These are phyloP conservation scores for Thecophora atra DNA, from an alignment of 2,888 invertebrate species.

Conservation along the genomic window DNA sequence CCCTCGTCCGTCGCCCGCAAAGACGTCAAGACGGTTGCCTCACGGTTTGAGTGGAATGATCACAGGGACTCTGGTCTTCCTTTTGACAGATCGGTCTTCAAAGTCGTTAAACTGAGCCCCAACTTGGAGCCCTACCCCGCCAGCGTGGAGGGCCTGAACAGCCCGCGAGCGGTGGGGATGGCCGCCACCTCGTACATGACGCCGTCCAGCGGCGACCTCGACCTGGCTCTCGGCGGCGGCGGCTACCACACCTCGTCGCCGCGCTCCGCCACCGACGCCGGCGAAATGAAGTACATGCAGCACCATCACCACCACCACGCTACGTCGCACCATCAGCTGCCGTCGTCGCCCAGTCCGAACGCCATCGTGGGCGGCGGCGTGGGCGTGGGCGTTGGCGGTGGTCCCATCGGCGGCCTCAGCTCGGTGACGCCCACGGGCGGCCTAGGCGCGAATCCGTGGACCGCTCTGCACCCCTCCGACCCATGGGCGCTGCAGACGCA, in stretches of 20 bases:
- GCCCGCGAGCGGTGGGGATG: conserved; percentile 83
- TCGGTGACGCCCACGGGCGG: conserved; percentile 61
- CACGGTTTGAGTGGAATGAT: conserved; percentile 67
- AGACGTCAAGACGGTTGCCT: conserved; percentile 66
- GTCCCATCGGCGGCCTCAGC: conserved; percentile 48
- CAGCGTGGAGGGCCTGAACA: conserved; percentile 68
- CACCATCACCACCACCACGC: conserved; percentile 87
- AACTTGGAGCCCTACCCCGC: conserved; percentile 68
- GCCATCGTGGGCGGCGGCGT: conserved; percentile 68
- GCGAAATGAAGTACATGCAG: conserved; percentile 95
- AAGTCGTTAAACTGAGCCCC: conserved; percentile 68
- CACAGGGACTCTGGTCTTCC: conserved; percentile 65
- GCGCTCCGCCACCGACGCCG: conserved; percentile 84
- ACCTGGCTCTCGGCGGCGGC: conserved; percentile 78
- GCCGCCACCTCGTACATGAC: conserved; percentile 96
- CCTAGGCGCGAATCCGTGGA: conserved; percentile 78
- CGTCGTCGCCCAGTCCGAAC: conserved; percentile 74
- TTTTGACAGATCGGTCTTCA: conserved; percentile 66
- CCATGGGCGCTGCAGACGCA: conserved; percentile 84
- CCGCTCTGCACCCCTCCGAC: conserved; percentile 79
- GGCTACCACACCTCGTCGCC: conserved; percentile 84
- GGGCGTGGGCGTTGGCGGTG: conserved; percentile 55
- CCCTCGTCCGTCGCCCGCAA: conserved; percentile 55
- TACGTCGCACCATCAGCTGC: conserved; percentile 77
- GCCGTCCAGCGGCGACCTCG: conserved; percentile 78